phyloP scores from a whole-genome alignment of 2,113 vertebrate genomes.

The Nyctereutes procyonoides region DNA sequence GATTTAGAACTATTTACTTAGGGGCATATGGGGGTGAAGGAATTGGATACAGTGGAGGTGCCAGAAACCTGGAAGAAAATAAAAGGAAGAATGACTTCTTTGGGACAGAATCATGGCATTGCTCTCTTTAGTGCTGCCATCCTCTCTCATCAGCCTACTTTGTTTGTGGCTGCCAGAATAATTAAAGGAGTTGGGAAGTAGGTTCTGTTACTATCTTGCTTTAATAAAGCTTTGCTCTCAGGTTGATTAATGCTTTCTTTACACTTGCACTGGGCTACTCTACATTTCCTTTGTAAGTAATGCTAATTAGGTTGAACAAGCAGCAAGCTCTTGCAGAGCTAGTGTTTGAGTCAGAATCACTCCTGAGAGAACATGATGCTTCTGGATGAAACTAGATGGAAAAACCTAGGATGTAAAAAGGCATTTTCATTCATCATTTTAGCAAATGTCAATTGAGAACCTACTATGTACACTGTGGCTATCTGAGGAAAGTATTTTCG shows the following conservation, averaged over 20 bases:
- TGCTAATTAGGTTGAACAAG: conserved; percentile 77
- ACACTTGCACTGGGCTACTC: conserved; percentile 63
- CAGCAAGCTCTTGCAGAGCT: conserved; percentile 45
- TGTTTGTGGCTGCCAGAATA: conserved; percentile 57
- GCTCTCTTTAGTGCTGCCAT: neutral
- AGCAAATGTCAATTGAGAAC: neutral
- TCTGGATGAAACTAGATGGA: conserved; percentile 37
- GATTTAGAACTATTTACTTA: conserved; percentile 43
- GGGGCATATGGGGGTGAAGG: neutral
- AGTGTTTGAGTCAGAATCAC: conserved; percentile 42
- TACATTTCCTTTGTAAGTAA: conserved; percentile 77
- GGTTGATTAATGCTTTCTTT: conserved; percentile 79
- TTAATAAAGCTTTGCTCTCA: conserved; percentile 75
- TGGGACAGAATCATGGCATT: neutral
- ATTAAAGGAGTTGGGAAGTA: conserved; percentile 65
- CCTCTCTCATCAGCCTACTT: conserved; percentile 52
- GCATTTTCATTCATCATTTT: conserved; percentile 13
- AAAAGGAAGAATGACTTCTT: conserved; percentile 38
- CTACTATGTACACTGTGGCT: neutral
- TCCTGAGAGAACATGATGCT: conserved; percentile 58
- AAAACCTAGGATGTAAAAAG: conserved; percentile 25
- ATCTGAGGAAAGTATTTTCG: neutral
- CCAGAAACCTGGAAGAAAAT: conserved; percentile 31
- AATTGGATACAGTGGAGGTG: neutral
- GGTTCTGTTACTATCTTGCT: conserved; percentile 66